These are phyloP conservation scores for Battus philenor DNA, from an alignment of 1,140 invertebrate species.

Conservation along the genomic window DNA sequence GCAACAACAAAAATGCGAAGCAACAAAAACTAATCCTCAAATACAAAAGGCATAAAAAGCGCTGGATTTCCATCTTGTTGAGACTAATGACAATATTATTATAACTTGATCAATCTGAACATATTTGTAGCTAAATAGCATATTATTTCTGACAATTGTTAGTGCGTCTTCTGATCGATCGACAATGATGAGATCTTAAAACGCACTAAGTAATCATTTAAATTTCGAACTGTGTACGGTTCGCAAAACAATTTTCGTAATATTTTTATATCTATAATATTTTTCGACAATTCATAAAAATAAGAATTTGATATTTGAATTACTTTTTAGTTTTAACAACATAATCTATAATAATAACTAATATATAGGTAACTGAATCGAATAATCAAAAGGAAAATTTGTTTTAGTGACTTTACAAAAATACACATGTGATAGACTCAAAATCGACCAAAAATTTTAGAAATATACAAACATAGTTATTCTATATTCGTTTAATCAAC, in stretches of 20 bases:
- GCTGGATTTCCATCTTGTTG: constrained; percentile 21
- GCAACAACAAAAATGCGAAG: constrained; percentile 17
- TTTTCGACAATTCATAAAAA: no score
- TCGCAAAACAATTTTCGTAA: constrained; percentile 26
- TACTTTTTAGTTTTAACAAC: no score
- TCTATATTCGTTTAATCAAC: no score
- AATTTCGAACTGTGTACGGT: constrained; percentile 25
- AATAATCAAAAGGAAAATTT: no score
- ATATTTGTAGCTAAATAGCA: constrained; percentile 44
- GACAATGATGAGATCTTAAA: constrained; percentile 31
- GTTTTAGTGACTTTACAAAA: no score
- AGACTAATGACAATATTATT: constrained; percentile 62
- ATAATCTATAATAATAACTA: no score
- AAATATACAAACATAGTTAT: no score
- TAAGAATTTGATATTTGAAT: no score
- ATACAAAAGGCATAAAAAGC: constrained; percentile 24
- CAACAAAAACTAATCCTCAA: constrained; percentile 18
- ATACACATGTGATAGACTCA: no score
- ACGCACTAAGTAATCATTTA: constrained; percentile 29
- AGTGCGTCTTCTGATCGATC: constrained; percentile 26
- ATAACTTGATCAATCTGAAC: constrained; percentile 27
- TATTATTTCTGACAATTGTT: constrained; percentile 34
- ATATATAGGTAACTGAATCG: no score
- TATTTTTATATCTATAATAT: no score
- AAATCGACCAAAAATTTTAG: no score